Evolutionary conservation across 2,888 invertebrate genomes (phyloP), one percentile per base, ranked within the genome.

Genomic region (Habroteleia sp.): DNA sequence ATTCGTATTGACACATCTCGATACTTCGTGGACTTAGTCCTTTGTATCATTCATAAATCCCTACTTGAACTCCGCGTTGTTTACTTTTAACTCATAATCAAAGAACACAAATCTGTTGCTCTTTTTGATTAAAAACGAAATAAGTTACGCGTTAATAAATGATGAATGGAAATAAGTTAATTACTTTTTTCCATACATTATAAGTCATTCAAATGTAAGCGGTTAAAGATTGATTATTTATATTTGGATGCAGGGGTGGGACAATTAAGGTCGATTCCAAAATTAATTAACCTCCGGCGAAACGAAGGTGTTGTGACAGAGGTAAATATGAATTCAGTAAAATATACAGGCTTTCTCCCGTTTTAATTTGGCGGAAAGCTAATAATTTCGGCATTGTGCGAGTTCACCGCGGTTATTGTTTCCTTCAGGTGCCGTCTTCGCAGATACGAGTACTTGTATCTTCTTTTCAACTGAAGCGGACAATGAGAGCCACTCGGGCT

Each of bases 341-440:
- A 25, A 65, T 39, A 48, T 60, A 71, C 65, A 62, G 73, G 74
- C 46, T 62, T 79, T 80, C 76, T 76, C 78, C 75, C 79, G 74
- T 86, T 85, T 85, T 86, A 85, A 86, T 86, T 85, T 83, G 82
- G 80, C 79, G 81, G 78, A 84, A 85, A 87, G 83, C 86, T 86
- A 86, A 87, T 87, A 87, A 87, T 85, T 85, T 83, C 81, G 76
- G 81, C 82, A 86, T 86, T 87, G 85, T 86, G 82, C 79, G 80
- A 82, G 80, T 80, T 81, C 77, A 77, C 75, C 71, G 78, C 77
- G 76, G 82, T 85, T 84, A 86, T 87, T 87, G 86, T 87, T 87
- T 86, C 84, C 85, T 81, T 80, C 62, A 71, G 63, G 37, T 58
- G 68, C 46, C 75, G 76, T 68, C 75, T 62, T 73, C 75, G 69